Conservation (phyloP, 2,113 vertebrate species). For the Odocoileus virginianus region DNA sequence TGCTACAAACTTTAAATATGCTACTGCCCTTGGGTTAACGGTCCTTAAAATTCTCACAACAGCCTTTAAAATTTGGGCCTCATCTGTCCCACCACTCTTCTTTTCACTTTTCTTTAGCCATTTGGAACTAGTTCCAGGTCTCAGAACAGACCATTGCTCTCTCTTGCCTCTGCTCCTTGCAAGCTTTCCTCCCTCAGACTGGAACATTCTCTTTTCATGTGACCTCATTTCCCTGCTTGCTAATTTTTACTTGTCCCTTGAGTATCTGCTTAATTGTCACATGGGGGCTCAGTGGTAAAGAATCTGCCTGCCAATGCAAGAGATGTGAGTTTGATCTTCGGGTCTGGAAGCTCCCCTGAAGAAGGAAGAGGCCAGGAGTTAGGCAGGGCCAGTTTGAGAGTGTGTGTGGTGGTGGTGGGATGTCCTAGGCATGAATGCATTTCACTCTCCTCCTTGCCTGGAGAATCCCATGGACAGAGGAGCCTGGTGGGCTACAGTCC, state of each 20-base stretch:
- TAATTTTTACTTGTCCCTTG: neutral
- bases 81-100: neutral
- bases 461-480: neutral
- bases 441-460: neutral
- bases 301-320: neutral
- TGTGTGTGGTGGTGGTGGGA: no score
- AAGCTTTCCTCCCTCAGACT: neutral
- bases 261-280: neutral
- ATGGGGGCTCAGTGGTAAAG: neutral
- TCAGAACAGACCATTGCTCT: neutral
- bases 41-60: neutral
- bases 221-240: neutral
- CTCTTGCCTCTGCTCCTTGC: neutral
- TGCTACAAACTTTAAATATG: neutral
- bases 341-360: neutral
- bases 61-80: neutral
- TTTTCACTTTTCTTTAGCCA: neutral
- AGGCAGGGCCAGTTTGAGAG: neutral
- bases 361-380: neutral
- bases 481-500: neutral
- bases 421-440: neutral
- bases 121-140: neutral
- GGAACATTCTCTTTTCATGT: neutral
- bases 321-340: neutral
- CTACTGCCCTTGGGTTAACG: neutral